Evolutionary conservation across 2,888 invertebrate species (phyloP).

Genomic region (Drosophila putrida): DNA sequence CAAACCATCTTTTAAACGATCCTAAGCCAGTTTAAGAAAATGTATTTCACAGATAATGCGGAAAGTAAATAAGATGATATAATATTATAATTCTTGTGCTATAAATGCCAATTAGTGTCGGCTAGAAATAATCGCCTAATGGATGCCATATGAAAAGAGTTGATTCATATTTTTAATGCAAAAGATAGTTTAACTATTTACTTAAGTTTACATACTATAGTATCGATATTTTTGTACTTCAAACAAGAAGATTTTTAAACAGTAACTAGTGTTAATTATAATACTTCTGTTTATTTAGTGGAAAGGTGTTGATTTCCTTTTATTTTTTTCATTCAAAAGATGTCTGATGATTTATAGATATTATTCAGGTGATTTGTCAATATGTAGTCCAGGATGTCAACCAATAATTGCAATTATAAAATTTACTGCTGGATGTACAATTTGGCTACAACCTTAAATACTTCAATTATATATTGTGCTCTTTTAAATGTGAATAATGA

Average conservation of each 20-base stretch:
- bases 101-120: slow-evolving; percentile 17
- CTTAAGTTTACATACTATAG: background rate
- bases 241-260: no score
- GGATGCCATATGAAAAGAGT: slow-evolving; percentile 2
- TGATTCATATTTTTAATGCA: background rate
- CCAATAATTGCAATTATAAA: no score
- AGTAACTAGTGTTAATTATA: no score
- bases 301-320: background rate
- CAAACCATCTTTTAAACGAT: slow-evolving; percentile 44
- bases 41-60: slow-evolving; percentile 31
- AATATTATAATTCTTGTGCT: slow-evolving; percentile 28
- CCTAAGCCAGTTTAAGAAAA: slow-evolving; percentile 27
- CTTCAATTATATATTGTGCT: background rate
- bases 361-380: no score
- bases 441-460: background rate
- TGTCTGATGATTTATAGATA: background rate
- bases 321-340: background rate
- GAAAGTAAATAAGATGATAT: slow-evolving; percentile 27
- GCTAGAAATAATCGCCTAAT: slow-evolving; percentile 14
- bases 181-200: no score
- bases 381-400: no score
- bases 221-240: background rate
- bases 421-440: no score
- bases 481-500: no score
- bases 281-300: background rate